Evolutionary conservation across 2,113 vertebrate genomes (phyloP), one percentile per base, ranked within the genome.

Genomic region (Platichthys stellatus): DNA sequence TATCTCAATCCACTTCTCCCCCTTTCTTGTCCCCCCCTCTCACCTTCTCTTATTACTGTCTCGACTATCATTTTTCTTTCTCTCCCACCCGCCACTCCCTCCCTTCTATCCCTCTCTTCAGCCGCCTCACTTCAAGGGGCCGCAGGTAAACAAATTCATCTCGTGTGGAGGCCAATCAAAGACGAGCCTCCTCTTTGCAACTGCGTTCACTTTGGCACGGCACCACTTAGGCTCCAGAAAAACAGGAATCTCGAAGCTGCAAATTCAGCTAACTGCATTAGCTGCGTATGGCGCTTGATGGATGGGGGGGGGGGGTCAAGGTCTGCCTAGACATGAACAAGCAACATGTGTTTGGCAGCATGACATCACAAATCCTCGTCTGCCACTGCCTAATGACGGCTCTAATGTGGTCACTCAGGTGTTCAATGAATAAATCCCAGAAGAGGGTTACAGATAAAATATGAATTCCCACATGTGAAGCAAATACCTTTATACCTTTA

Each of bases 101-200:
- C 51, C 0, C 11, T 35, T 45, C 43, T 0, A 17, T 43, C 35
- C 63, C 63, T 60, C 72, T 31, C 26, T 26, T 63, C 58, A 15
- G 54, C 66, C 2, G 10, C 51, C 45, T 80, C 72, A 28, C 69
- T 72, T 76, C 49, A 64, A 67, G 57, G 31, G 54, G 57, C 63
- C 23, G 60, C 15, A 85, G 82, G 78, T 86, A 77, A 84, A 86
- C 35, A 7, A 76, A 85, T 64, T 58, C 40, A 82, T 83, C 77
- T 81, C 6, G 2, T 26, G 23, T 72, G 72, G 83, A 78, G 58
- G 66, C 76, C 83, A 88, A 88, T 88, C 81, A 84, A 81, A 88
- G 78, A 51, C 38, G 40, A 82, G 80, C 66, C 28, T 76, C 78
- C 65, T 80, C 58, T 76, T 84, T 74, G 87, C 76, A 86, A 54